These are phyloP conservation scores for Fragariocoptes setiger DNA, from an alignment of 1,140 invertebrate species.

Conservation along the genomic window DNA sequence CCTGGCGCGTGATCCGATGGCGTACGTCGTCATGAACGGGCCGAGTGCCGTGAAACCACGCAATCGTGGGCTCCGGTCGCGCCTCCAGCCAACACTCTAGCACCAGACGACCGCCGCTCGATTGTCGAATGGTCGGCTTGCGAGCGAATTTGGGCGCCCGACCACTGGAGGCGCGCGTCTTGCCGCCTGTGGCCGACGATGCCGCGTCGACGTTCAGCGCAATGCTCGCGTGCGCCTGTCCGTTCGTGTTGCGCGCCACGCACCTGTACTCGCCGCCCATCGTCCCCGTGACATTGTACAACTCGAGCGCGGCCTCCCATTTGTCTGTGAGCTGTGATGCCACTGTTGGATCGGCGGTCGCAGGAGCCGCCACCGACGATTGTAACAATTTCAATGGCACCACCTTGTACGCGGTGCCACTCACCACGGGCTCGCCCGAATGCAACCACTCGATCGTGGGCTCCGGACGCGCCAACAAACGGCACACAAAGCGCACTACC, in stretches of 20 bases:
- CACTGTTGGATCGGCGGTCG: conserved; percentile 6
- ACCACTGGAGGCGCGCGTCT: conserved; percentile 53
- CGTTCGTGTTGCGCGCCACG: conserved; percentile 59
- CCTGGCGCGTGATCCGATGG: conserved; percentile 54
- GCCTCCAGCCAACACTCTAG: conserved; percentile 88
- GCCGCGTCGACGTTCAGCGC: conserved; percentile 63
- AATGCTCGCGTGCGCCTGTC: conserved; percentile 66
- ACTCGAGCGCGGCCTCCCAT: conserved; percentile 51
- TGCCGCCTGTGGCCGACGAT: conserved; percentile 24
- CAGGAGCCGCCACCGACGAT: conserved; percentile 3
- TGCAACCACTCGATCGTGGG: conserved; percentile 61
- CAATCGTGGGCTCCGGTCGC: conserved; percentile 70
- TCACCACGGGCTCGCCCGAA: neutral
- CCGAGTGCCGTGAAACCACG: conserved; percentile 64
- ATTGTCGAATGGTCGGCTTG: conserved; percentile 80
- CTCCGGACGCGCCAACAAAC: conserved; percentile 71
- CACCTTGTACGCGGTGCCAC: neutral
- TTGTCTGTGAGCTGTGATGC: conserved; percentile 16
- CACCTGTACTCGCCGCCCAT: conserved; percentile 80
- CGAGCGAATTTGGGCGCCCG: conserved; percentile 82
- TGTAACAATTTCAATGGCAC: neutral
- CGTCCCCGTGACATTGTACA: conserved; percentile 38
- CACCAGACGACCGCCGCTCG: conserved; percentile 59
- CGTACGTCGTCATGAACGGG: conserved; percentile 40
- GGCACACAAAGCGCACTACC: conserved; percentile 73